Evolutionary conservation across 2,113 vertebrate genomes (phyloP).

Genomic region (Puffinus mauretanicus): DNA sequence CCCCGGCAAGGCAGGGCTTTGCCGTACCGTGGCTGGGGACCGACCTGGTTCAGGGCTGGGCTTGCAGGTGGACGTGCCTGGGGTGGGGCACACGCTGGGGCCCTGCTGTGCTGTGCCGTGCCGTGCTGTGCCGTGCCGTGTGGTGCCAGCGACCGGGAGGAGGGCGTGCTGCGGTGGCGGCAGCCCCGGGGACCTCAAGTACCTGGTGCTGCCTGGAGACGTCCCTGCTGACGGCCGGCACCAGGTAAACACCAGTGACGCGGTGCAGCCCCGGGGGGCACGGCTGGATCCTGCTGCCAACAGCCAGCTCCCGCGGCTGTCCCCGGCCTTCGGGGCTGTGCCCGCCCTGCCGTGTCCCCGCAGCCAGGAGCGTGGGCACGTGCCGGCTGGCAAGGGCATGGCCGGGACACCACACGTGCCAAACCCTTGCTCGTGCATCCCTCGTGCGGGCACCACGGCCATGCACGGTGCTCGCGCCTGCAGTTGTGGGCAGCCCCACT

Average conservation of each 20-base stretch:
- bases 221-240: not conserved
- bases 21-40: accelerated
- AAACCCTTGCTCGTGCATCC: accelerated
- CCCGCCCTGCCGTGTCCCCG: not conserved
- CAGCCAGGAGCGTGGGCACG: not conserved
- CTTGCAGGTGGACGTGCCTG: not conserved
- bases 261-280: not conserved
- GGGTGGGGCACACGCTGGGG: not conserved
- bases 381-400: not conserved
- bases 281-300: not conserved
- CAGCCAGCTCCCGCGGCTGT: accelerated
- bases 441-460: accelerated
- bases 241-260: conserved; percentile 12
- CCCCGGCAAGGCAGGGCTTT: not conserved
- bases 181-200: not conserved
- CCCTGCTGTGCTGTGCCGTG: not conserved
- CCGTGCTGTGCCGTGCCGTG: not conserved
- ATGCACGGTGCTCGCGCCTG: accelerated
- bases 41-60: not conserved
- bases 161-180: accelerated
- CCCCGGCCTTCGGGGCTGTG: not conserved
- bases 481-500: not conserved
- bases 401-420: accelerated
- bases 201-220: not conserved
- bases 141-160: not conserved